phyloP scores from a whole-genome alignment of 2,113 vertebrate species.

The Pomatorhinus ruficollis region DNA sequence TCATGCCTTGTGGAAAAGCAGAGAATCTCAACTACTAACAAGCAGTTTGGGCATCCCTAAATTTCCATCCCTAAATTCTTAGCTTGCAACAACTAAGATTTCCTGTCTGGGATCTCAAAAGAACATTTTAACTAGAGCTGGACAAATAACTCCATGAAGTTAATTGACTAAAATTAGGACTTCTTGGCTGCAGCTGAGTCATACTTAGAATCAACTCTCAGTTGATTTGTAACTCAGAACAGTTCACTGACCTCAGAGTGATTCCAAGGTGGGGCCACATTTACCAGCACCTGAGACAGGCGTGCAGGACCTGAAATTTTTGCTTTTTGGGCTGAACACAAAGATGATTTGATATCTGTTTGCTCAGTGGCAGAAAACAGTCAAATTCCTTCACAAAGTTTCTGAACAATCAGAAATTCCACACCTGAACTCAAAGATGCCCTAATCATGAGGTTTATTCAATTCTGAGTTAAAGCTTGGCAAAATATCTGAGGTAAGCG shows the following conservation, averaged over 20 bases:
- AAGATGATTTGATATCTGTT: rapidly evolving
- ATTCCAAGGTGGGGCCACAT: not conserved
- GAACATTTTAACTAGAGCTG: not conserved
- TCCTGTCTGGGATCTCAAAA: not conserved
- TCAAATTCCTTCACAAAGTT: not conserved
- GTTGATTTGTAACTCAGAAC: not conserved
- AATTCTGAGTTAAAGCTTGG: not conserved
- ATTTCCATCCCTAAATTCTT: not conserved
- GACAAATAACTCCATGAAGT: not conserved
- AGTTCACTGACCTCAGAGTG: not conserved
- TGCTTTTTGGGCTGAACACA: not conserved
- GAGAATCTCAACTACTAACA: not conserved
- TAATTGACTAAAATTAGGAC: not conserved
- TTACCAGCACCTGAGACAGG: not conserved
- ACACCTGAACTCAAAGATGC: not conserved
- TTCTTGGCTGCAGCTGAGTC: not conserved
- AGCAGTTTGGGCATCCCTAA: not conserved
- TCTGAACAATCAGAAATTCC: not conserved
- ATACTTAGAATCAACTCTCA: not conserved
- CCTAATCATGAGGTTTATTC: not conserved
- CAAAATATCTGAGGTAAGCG: not conserved
- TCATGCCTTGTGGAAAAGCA: not conserved
- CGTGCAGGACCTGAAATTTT: not conserved
- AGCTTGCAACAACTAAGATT: not conserved
- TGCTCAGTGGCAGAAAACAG: not conserved